Percentiles rank a stretch among this genome's conserved stretches.
Evolutionary conservation across 2,888 invertebrate species (phyloP).

Genomic region (Malthinus seriepunctatus): DNA sequence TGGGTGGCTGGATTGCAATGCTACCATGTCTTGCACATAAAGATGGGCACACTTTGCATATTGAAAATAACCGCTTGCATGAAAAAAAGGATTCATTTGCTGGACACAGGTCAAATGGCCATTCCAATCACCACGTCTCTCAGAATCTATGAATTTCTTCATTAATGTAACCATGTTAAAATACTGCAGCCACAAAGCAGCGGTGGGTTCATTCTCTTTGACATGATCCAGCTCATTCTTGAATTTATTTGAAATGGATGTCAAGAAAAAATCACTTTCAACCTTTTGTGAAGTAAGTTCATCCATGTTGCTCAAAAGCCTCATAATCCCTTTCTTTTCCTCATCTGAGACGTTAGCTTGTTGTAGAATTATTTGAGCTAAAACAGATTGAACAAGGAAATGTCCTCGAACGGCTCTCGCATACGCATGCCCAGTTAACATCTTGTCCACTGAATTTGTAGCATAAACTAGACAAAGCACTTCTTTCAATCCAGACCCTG

Average conservation of each 20-base stretch:
- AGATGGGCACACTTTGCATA: slow-evolving; percentile 25
- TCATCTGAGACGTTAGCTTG: slow-evolving; percentile 8
- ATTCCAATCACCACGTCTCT: slow-evolving; percentile 21
- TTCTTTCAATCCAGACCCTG: slow-evolving; percentile 33
- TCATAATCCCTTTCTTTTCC: slow-evolving; percentile 7
- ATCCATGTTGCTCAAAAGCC: background rate
- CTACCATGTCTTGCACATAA: slow-evolving; percentile 19
- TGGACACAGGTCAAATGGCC: slow-evolving; percentile 22
- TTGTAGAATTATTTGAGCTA: background rate
- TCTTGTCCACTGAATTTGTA: too few relatives aligned
- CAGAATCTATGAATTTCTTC: slow-evolving; percentile 13
- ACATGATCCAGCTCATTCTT: background rate
- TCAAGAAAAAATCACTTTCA: background rate
- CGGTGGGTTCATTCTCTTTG: background rate
- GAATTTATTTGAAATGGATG: background rate
- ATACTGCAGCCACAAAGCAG: slow-evolving; percentile 8
- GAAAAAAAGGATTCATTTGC: slow-evolving; percentile 25
- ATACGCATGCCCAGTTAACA: too few relatives aligned
- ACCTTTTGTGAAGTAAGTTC: slow-evolving; percentile 13
- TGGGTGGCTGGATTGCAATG: too few relatives aligned
- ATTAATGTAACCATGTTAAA: slow-evolving; percentile 2
- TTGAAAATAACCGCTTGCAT: slow-evolving; percentile 20
- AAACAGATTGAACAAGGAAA: too few relatives aligned
- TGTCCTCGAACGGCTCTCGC: too few relatives aligned
- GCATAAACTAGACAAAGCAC: background rate